Percentiles rank a stretch among this genome's conserved stretches.
Evolutionary conservation across 2,888 invertebrate genomes (phyloP).

Genomic region (Oxyscelio sp.): DNA sequence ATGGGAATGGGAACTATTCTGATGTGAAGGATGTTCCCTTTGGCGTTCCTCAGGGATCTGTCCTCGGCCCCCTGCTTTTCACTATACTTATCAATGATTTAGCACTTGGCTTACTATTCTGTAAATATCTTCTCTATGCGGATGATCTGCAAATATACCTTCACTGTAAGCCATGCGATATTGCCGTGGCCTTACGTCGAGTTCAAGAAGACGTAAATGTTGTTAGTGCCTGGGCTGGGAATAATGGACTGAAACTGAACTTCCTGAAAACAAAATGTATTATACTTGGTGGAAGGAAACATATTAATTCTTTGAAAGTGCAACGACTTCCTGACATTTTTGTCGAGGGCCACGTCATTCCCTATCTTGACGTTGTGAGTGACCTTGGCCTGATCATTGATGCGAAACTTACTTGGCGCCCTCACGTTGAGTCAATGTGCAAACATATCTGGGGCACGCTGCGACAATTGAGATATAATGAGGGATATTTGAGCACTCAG

Average conservation of each 20-base stretch:
- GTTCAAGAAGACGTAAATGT: too few species aligned
- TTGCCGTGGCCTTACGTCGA: too few species aligned
- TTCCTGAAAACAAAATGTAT: not conserved
- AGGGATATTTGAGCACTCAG: too few species aligned
- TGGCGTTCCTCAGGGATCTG: conserved; percentile 33
- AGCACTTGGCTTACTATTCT: not conserved
- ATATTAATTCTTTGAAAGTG: not conserved
- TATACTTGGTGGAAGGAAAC: not conserved
- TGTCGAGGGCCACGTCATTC: too few species aligned
- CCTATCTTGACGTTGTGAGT: too few species aligned
- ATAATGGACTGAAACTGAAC: not conserved
- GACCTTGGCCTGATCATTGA: too few species aligned
- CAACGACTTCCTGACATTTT: too few species aligned
- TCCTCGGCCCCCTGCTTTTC: conserved; percentile 18
- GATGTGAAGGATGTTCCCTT: not conserved
- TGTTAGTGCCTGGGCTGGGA: not conserved
- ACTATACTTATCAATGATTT: not conserved
- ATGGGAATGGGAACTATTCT: not conserved
- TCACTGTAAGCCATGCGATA: too few species aligned
- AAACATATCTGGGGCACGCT: too few species aligned
- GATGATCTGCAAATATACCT: conserved; percentile 25
- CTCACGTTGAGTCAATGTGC: too few species aligned
- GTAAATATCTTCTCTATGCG: conserved; percentile 3
- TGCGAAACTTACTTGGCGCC: too few species aligned
- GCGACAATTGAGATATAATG: too few species aligned